Evolutionary conservation across 1,140 invertebrate genomes (phyloP).

Genomic region (Arctopsyche grandis): DNA sequence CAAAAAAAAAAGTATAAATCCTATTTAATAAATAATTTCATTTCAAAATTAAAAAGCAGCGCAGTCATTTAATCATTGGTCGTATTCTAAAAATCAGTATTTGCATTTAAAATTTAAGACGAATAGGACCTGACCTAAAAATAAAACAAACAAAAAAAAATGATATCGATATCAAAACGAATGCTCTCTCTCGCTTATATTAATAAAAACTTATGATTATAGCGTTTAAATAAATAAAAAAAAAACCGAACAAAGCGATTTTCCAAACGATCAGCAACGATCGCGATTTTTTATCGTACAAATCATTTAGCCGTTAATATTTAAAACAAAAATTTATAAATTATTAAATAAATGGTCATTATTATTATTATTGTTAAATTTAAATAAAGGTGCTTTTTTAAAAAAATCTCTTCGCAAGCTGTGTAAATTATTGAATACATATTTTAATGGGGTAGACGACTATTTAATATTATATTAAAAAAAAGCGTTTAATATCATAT

Average conservation of each 20-base stretch:
- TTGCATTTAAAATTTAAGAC: too few species aligned
- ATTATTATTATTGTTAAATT: slow-evolving; percentile 1
- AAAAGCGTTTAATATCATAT: slow-evolving; percentile 38
- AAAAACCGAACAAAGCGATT: background rate
- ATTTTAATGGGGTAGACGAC: slow-evolving; percentile 20
- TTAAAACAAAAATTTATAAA: slow-evolving; percentile 4
- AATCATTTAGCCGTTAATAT: slow-evolving; percentile 9
- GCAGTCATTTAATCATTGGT: too few species aligned
- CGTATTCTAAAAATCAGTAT: too few species aligned
- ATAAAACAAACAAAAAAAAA: background rate
- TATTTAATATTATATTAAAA: slow-evolving; percentile 21
- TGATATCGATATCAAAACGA: too few species aligned
- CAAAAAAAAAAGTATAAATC: too few species aligned
- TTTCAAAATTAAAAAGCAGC: too few species aligned
- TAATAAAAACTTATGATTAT: background rate
- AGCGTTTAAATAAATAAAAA: background rate
- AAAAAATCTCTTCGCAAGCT: slow-evolving; percentile 38
- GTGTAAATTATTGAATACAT: slow-evolving; percentile 31
- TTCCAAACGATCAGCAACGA: slow-evolving; percentile 10
- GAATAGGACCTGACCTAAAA: background rate
- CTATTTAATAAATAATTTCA: too few species aligned
- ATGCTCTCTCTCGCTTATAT: background rate
- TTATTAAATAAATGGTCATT: background rate
- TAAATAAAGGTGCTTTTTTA: slow-evolving; percentile 42
- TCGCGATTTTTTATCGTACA: slow-evolving; percentile 1